Evolutionary conservation across 2,113 vertebrate genomes (phyloP), one percentile per base, ranked within the genome.

Genomic region (Xiphophorus couchianus): DNA sequence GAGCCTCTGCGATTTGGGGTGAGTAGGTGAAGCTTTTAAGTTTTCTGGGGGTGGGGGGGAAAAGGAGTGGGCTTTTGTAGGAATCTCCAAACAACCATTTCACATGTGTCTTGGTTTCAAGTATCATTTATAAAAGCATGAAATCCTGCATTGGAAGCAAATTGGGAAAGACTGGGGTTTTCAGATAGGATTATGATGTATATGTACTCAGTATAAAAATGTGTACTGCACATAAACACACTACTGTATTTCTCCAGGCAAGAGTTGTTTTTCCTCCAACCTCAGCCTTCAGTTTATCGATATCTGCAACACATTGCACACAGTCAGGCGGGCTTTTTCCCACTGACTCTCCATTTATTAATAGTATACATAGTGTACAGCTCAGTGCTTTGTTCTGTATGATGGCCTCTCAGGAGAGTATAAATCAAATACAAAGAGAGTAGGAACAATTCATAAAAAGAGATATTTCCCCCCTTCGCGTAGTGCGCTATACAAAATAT

Each of bases 351-450:
- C 65, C 35, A 66, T 81, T 74, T 77, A 86, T 86, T 82, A 82
- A 74, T 73, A 78, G 66, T 74, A 66, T 60, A 83, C 48, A 70
- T 28, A 27, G 14, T 48, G 42, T 71, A 66, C 15, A 72, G 80
- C 74, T 69, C 51, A 54, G 30, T 66, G 31, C 64, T 70, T 81
- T 85, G 74, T 68, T 86, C 79, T 73, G 65, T 8, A 30, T 80
- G 83, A 84, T 62, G 71, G 62, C 48, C 67, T 69, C 66, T 76
- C 75, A 44, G 64, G 80, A 85, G 81, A 74, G 33, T n/a, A 31
- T 44, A 82, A 84, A 82, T 86, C 80, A 84, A 81, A 89, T 70
- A 74, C 63, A 82, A 83, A 78, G 37, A 75, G 30, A 82, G 60
- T 1, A 77, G 27, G 78, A 76, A 71, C 71, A 77, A 78, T 81